Evolutionary conservation across 2,888 invertebrate species (phyloP).

Genomic region (Hemaris fuciformis): DNA sequence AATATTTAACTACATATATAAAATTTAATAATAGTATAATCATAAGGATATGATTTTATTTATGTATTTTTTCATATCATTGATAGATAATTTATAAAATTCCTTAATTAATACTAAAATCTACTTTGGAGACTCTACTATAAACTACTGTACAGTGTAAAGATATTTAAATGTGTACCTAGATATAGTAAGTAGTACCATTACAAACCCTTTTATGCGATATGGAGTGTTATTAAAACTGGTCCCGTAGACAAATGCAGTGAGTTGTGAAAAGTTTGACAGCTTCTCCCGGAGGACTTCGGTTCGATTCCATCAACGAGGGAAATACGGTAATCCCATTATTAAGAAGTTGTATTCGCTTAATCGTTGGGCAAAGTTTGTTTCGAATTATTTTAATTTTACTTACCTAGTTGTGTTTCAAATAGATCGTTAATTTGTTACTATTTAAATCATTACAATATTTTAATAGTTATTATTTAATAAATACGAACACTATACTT

Average conservation of each 20-base stretch:
- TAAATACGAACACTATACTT: too few relatives aligned
- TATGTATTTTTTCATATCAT: too few relatives aligned
- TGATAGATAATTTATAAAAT: too few relatives aligned
- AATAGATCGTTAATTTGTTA: background rate
- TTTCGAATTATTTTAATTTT: background rate
- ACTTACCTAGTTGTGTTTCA: background rate
- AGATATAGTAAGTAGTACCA: constrained; percentile 7
- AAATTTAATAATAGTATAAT: too few relatives aligned
- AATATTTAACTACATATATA: too few relatives aligned
- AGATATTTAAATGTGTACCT: background rate
- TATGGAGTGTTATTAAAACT: constrained; percentile 78
- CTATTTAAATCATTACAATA: background rate
- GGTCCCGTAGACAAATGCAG: constrained; percentile 66
- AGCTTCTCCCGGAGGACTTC: constrained; percentile 57
- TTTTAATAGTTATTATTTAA: background rate
- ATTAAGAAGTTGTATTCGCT: constrained; percentile 57
- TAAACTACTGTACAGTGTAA: too few relatives aligned
- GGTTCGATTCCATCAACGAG: constrained; percentile 69
- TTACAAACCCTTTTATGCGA: constrained; percentile 73
- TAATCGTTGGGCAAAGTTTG: constrained; percentile 30
- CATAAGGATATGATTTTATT: too few relatives aligned
- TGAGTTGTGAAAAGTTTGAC: constrained; percentile 69
- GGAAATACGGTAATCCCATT: constrained; percentile 72
- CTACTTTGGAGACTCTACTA: too few relatives aligned
- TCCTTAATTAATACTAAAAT: too few relatives aligned